Conservation (phyloP, 2,888 invertebrate species). For the Tinea trinotella region DNA sequence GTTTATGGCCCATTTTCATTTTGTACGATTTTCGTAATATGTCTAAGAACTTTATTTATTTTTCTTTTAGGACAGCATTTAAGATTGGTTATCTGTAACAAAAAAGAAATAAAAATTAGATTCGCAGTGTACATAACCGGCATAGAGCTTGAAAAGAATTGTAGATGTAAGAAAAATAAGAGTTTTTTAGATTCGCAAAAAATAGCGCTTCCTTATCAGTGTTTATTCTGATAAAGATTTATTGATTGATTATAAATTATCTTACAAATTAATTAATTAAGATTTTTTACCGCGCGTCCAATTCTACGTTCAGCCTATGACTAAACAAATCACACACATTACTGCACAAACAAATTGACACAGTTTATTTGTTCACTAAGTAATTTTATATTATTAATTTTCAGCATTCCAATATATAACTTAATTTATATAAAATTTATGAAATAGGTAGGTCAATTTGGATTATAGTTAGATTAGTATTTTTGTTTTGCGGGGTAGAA, state of each 20-base stretch:
- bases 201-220: no score
- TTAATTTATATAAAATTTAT: no score
- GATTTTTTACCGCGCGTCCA: neutral
- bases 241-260: neutral
- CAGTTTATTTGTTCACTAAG: neutral
- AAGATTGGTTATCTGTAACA: neutral
- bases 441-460: no score
- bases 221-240: no score
- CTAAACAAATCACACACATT: neutral
- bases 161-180: no score
- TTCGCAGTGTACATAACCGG: no score
- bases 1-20: slow-evolving; percentile 78
- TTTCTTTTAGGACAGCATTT: slow-evolving; percentile 10
- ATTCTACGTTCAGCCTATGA: neutral
- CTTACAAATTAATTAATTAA: neutral
- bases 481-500: no score
- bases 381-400: no score
- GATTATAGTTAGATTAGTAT: no score
- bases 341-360: neutral
- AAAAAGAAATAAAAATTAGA: neutral
- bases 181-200: no score
- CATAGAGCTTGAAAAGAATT: no score
- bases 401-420: no score
- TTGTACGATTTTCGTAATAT: neutral
- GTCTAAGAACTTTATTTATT: neutral